Percentiles rank a stretch among this genome's conserved stretches.
Evolutionary conservation across 1,140 invertebrate genomes (phyloP).

Genomic region (Choristoneura fumiferana): DNA sequence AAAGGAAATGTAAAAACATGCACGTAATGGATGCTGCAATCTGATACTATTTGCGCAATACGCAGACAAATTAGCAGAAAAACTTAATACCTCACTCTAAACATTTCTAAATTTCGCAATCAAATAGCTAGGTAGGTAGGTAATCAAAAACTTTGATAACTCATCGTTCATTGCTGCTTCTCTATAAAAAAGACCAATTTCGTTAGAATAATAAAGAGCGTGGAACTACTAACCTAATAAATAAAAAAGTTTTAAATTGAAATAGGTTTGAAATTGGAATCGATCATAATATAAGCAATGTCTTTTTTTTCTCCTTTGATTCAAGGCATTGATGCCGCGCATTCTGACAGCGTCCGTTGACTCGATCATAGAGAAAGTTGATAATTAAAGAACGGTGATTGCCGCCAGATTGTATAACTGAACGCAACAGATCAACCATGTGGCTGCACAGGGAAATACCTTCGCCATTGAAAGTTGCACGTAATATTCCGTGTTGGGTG

Average conservation of each 20-base stretch:
- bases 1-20: not conserved
- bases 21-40: slow-evolving; percentile 6
- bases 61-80: no score
- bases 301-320: slow-evolving; percentile 3
- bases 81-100: no score
- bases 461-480: slow-evolving; percentile 24
- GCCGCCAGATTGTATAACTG: slow-evolving; percentile 54
- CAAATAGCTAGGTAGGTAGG: no score
- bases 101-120: no score
- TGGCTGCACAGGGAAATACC: slow-evolving; percentile 40
- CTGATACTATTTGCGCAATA: not conserved
- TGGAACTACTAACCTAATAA: not conserved
- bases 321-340: slow-evolving; percentile 23
- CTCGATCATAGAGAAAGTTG: slow-evolving; percentile 58
- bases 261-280: slow-evolving; percentile 17
- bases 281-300: not conserved
- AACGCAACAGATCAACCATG: slow-evolving; percentile 42
- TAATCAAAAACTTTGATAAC: no score
- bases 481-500: slow-evolving; percentile 16
- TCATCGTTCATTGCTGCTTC: no score
- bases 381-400: slow-evolving; percentile 55
- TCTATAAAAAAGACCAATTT: no score
- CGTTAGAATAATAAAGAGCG: not conserved
- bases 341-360: slow-evolving; percentile 45
- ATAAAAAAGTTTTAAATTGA: not conserved